Evolutionary conservation across 2,797 vertebrate genomes (phyloP), one percentile per base, ranked within the genome.

Genomic region (Sebastolobus altivelis): DNA sequence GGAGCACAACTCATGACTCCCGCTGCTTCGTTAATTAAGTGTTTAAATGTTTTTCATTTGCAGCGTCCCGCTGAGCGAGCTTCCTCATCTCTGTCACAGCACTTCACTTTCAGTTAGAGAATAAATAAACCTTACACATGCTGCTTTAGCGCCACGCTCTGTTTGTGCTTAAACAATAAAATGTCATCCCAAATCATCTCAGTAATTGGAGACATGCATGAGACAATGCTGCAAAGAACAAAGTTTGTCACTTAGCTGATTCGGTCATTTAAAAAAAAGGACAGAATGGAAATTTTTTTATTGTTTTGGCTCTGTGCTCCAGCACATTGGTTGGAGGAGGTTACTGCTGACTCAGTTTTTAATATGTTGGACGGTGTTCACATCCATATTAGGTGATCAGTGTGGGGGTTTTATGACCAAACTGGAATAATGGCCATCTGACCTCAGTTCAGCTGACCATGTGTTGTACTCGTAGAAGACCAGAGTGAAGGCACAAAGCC

Each of bases 41-140:
- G 31, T 43, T 63, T 4, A 58, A 54, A 60, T 75, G 59, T 43
- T 83, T 79, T 76, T 56, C 29, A 63, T 85, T 13, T 63, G 69
- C 14, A 4, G 70, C 22, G 2, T 71, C 69, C 72, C 10, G 84
- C 72, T 14, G 65, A 27, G 73, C 1, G 49, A 69, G 58, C 27
- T 40, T 43, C 38, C 46, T 84, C 71, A 25, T 65, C 52, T 43
- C 43, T 20, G 27, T 75, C 58, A 43, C 37, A 75, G 61, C 11
- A 20, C 14, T 59, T 49, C 33, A 16, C 62, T 71, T 40, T 59
- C 20, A 37, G 25, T 29, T 5, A 11, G 37, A 31, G 11, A 22
- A 49, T 70, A n/a, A 49, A 75, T 1, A 58, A 29, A 25, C 25
- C 6, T 33, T 18, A 14, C 33, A 52, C 35, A 33, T 13, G 49